These are phyloP conservation scores for Narcine bancroftii DNA, from an alignment of 2,113 vertebrate genomes.

Conservation along the genomic window DNA sequence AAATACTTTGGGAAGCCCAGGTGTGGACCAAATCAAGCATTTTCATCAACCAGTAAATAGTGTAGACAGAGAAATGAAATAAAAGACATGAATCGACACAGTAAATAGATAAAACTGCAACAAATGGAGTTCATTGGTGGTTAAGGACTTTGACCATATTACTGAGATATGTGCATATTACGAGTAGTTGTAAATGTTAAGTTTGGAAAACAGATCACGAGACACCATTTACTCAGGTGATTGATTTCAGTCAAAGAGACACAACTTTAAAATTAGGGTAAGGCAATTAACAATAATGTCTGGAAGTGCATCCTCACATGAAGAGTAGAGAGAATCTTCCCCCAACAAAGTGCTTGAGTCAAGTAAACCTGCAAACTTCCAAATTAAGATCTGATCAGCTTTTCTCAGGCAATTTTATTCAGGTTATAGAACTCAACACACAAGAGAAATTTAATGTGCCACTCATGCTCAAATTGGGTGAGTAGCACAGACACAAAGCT, in stretches of 20 bases:
- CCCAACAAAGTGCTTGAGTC: not conserved
- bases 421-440: not conserved
- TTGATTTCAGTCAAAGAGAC: not conserved
- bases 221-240: not conserved
- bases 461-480: not conserved
- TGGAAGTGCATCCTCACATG: not conserved
- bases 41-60: too few species aligned
- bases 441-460: not conserved
- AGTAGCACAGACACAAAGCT: not conserved
- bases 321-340: not conserved
- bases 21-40: not conserved
- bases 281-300: not conserved
- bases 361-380: not conserved
- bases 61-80: too few species aligned
- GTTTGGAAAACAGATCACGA: not conserved
- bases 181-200: too few species aligned
- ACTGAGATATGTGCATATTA: too few species aligned
- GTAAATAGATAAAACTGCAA: too few species aligned
- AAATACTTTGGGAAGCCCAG: not conserved
- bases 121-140: too few species aligned
- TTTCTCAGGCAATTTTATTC: not conserved
- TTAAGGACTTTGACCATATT: too few species aligned
- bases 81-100: too few species aligned
- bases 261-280: not conserved
- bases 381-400: too few species aligned